Evolutionary conservation across 2,113 vertebrate genomes (phyloP).

Genomic region (Clinocottus analis): DNA sequence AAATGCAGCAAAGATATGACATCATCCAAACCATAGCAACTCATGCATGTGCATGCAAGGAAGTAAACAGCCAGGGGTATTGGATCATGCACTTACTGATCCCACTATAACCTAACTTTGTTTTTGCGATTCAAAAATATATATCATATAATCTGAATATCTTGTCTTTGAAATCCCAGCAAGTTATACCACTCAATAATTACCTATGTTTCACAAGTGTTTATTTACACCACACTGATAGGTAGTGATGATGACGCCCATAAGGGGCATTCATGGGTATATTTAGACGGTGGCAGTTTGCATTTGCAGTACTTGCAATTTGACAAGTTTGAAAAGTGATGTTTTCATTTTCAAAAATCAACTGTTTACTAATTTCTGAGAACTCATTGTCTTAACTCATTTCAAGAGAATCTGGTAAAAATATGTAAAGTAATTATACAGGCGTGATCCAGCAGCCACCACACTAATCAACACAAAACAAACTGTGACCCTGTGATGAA

Average conservation of each 20-base stretch:
- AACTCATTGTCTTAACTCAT: background rate
- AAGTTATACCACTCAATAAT: too few species aligned
- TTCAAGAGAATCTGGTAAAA: background rate
- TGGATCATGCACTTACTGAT: background rate
- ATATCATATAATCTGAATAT: background rate
- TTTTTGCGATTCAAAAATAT: background rate
- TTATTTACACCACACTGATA: background rate
- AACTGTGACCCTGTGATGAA: background rate
- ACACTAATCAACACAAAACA: background rate
- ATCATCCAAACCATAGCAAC: background rate
- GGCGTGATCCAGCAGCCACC: background rate
- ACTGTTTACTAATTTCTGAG: background rate
- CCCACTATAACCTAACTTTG: background rate
- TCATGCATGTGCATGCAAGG: background rate
- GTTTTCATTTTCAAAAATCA: background rate
- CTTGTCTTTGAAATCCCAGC: too few species aligned
- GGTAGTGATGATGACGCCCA: background rate
- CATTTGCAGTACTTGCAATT: background rate
- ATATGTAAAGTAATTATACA: background rate
- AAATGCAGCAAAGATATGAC: slow-evolving; percentile 23
- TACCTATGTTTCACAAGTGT: too few species aligned
- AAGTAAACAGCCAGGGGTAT: background rate
- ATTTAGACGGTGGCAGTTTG: background rate
- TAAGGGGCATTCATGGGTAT: background rate
- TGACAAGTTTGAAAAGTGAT: background rate